Percentiles rank a stretch among this genome's conserved stretches.
Conservation (phyloP, 2,888 invertebrate genomes). For the Cephus runcator region DNA sequence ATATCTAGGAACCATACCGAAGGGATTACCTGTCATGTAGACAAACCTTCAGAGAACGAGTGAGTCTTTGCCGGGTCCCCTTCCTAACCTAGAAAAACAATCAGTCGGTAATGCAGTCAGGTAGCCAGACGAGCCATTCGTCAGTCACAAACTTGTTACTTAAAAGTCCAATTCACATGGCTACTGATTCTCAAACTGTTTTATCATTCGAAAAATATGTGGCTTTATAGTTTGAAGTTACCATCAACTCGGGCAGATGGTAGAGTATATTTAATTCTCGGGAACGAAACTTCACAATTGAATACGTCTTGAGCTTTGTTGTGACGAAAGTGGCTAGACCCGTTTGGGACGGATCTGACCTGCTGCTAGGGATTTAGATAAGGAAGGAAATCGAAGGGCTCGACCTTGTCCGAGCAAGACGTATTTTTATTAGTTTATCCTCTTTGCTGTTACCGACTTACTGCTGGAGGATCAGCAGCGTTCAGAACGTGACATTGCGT, state of each 20-base stretch:
- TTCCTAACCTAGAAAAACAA: background rate
- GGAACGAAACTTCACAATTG: background rate
- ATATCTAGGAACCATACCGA: background rate
- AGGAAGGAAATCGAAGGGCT: background rate
- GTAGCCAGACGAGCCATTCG: background rate
- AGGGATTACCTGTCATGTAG: background rate
- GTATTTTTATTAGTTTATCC: no score
- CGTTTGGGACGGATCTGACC: background rate
- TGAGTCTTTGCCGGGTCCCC: background rate
- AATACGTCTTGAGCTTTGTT: background rate
- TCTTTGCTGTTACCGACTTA: no score
- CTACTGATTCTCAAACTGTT: background rate
- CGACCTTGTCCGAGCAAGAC: background rate
- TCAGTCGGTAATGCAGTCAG: background rate
- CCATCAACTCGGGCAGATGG: no score
- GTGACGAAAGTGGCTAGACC: background rate
- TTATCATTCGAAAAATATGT: no score
- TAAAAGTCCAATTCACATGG: background rate
- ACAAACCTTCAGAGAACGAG: background rate
- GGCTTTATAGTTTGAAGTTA: no score
- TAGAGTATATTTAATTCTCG: background rate
- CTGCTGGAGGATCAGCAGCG: no score
- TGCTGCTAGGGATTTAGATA: background rate
- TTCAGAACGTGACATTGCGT: no score
- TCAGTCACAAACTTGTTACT: background rate